Evolutionary conservation across 2,113 vertebrate species (phyloP), one percentile per base, ranked within the genome.

Genomic region (Phycodurus eques): DNA sequence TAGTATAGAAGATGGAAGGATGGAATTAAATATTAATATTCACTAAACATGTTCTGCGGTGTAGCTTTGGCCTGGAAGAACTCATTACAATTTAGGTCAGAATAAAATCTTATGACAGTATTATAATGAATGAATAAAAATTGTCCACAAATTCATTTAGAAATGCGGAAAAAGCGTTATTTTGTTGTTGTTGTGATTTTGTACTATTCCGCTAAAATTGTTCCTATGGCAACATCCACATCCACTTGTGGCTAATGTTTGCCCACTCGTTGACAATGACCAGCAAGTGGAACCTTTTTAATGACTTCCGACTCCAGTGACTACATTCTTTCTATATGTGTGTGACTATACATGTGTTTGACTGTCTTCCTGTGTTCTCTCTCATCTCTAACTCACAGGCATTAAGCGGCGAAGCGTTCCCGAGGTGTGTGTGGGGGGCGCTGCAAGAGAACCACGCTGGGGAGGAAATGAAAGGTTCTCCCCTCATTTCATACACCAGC

Each of bases 401-500:
- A 51, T 87, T 79, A 88, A 72, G 61, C 67, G 68, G 70, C 81
- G 72, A 75, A 80, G 72, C 80, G 72, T 75, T 74, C 49, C 8
- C 70, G 78, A 77, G 78, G 85, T 78, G 53, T 8, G 51, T 17
- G 31, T 9, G 54, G 3, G n/a, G 2, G 22, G 27, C 31, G 15
- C 59, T 61, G 31, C 59, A 88, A 69, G 73, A 83, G 71, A 78
- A 80, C 69, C 74, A 73, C 73, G 72, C 68, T 77, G 74, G 68
- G 78, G 80, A 89, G 89, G 89, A 90, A 85, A 90, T 89, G 79
- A 90, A 87, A 88, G 84, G 83, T 83, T 85, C 89, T 89, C 91
- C 90, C 87, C 79, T 88, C 80, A 88, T 90, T 90, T 89, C 88
- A 91, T 89, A 89, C 87, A 85, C 77, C 77, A 89, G 75, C 85